Conservation (phyloP, 2,797 vertebrate genomes). For the Gobio occitaniae region DNA sequence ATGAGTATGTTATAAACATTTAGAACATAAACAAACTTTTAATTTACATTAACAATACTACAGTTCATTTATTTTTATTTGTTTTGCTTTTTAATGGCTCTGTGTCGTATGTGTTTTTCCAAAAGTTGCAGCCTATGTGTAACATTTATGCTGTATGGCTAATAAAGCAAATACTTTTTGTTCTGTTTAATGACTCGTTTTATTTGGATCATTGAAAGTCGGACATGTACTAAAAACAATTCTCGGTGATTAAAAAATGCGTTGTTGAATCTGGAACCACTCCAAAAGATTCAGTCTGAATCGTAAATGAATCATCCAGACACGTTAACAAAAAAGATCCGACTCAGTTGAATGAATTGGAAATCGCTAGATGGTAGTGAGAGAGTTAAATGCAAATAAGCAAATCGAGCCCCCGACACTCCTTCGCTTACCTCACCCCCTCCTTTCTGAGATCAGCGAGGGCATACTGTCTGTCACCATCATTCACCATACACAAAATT, state of each 20-base stretch:
- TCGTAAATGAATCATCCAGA: neutral
- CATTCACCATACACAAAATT: constrained; percentile 16
- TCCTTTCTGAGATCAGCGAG: constrained; percentile 15
- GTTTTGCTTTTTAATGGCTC: neutral
- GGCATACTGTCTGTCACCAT: constrained; percentile 37
- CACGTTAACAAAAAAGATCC: neutral
- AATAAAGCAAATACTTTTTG: neutral
- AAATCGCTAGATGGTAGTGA: constrained; percentile 30
- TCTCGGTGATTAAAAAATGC: neutral
- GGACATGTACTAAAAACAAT: neutral
- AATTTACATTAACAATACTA: neutral
- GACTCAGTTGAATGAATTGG: neutral
- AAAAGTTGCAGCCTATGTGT: neutral
- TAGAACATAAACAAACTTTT: neutral
- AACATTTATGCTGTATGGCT: neutral
- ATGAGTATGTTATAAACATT: neutral
- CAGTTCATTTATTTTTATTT: neutral
- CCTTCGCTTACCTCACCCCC: constrained; percentile 9
- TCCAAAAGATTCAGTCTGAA: neutral
- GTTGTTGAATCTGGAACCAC: neutral
- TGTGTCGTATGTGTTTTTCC: neutral
- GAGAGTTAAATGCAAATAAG: constrained; percentile 70
- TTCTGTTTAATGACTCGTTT: neutral
- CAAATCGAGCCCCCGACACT: constrained; percentile 62
- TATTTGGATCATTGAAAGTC: neutral